Conservation (phyloP, 2,113 vertebrate species). For the Rhynchomys soricoides region DNA sequence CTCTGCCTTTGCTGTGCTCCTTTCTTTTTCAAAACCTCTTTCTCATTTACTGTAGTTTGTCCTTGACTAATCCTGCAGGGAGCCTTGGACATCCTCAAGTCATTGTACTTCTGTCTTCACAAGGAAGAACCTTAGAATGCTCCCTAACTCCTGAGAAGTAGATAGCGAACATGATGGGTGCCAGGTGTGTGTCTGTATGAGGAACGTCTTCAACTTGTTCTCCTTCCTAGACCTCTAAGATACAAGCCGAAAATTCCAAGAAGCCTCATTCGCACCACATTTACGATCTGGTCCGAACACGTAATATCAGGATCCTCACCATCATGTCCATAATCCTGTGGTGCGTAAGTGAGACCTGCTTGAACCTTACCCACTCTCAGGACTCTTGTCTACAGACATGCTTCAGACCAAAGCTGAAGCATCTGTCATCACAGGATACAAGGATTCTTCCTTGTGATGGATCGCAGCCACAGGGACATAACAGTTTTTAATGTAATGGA, state of each 20-base stretch:
- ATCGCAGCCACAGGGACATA: not conserved
- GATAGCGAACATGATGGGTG: not conserved
- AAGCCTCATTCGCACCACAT: constrained; percentile 86
- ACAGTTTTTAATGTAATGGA: not conserved
- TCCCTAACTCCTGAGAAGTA: not conserved
- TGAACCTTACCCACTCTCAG: not conserved
- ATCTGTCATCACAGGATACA: not conserved
- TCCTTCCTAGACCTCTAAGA: constrained; percentile 59
- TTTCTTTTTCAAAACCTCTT: not conserved
- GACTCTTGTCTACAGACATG: not conserved
- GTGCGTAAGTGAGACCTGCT: constrained; percentile 84
- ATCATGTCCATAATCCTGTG: constrained; percentile 92
- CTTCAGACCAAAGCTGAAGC: not conserved
- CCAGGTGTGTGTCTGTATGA: not conserved
- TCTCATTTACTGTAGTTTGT: not conserved
- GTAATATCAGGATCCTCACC: constrained; percentile 91
- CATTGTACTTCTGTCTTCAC: not conserved
- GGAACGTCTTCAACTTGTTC: not conserved
- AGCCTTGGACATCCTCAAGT: not conserved
- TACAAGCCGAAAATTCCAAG: constrained; percentile 83
- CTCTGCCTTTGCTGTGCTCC: not conserved
- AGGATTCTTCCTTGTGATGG: not conserved
- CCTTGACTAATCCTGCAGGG: not conserved
- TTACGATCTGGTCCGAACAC: constrained; percentile 89
- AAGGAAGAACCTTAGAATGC: not conserved